These are phyloP conservation scores for Athalia circularis DNA, from an alignment of 2,888 invertebrate species.

Conservation along the genomic window DNA sequence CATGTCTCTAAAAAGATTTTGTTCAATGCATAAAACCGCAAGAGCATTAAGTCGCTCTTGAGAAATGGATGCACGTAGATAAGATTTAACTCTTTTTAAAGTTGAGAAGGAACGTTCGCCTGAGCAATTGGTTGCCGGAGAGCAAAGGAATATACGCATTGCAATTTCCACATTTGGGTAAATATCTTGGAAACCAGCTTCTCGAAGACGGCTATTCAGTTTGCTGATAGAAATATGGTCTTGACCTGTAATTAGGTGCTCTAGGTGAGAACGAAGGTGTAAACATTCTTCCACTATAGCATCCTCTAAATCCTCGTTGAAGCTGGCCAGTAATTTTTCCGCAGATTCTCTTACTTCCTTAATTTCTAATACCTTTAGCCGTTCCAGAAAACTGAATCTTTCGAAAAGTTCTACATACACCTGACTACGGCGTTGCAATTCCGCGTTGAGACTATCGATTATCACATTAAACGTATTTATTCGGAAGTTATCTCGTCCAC, in stretches of 20 bases:
- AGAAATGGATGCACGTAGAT: conserved; percentile 15
- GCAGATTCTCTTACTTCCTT: conserved; percentile 23
- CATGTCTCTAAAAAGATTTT: conserved; percentile 18
- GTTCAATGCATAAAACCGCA: conserved; percentile 16
- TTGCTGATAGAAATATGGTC: conserved; percentile 6
- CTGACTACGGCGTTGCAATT: conserved; percentile 21
- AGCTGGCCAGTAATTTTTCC: conserved; percentile 8
- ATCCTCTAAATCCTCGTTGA: conserved; percentile 27
- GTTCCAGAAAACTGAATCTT: conserved; percentile 29
- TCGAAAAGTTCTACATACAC: conserved; percentile 19
- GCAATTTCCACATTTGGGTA: conserved; percentile 27
- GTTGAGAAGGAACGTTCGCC: conserved; percentile 21
- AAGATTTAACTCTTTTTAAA: conserved; percentile 14
- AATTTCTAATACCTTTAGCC: conserved; percentile 19
- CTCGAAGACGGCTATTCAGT: conserved; percentile 15
- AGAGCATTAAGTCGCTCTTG: conserved; percentile 19
- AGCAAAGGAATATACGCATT: conserved; percentile 23
- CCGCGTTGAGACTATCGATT: conserved; percentile 20
- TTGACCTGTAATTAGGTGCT: conserved; percentile 9
- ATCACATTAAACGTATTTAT: conserved; percentile 27
- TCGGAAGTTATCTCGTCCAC: conserved; percentile 23
- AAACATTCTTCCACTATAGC: conserved; percentile 27
- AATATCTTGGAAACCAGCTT: conserved; percentile 11
- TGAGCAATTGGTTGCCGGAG: conserved; percentile 28
- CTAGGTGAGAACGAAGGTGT: conserved; percentile 17